Percentiles rank a stretch among this genome's conserved stretches.
Conservation (phyloP, 2,888 invertebrate species). For the Boloria selene region DNA sequence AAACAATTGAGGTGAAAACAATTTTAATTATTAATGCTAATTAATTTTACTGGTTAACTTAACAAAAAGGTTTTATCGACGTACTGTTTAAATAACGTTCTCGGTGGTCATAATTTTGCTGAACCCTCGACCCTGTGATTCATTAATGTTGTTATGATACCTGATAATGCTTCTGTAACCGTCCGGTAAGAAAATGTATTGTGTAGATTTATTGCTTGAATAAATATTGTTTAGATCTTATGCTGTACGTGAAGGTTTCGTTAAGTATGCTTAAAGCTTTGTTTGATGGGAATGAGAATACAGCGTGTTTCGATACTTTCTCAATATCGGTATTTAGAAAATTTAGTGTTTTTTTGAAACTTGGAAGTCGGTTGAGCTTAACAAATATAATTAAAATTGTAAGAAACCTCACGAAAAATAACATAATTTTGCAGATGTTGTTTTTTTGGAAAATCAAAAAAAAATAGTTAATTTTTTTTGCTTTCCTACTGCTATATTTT, state of each 20-base stretch:
- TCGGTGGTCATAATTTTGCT: conserved; percentile 51
- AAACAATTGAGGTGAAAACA: conserved; percentile 3
- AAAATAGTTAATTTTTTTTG: too few relatives aligned
- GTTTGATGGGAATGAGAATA: too few relatives aligned
- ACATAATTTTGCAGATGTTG: too few relatives aligned
- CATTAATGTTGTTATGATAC: conserved; percentile 53
- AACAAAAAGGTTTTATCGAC: conserved; percentile 36
- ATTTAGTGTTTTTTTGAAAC: too few relatives aligned
- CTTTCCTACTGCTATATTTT: too few relatives aligned
- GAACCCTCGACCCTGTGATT: conserved; percentile 48
- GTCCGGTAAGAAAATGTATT: conserved; percentile 32
- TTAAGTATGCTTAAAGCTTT: too few relatives aligned
- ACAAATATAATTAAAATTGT: too few relatives aligned
- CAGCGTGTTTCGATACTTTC: too few relatives aligned
- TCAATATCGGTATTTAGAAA: too few relatives aligned
- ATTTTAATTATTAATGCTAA: conserved; percentile 30
- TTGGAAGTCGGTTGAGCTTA: too few relatives aligned
- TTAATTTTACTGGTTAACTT: conserved; percentile 31
- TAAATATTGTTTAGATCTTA: neutral
- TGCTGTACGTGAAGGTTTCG: neutral
- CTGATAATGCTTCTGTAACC: conserved; percentile 45
- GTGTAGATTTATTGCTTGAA: conserved; percentile 6
- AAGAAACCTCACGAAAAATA: too few relatives aligned
- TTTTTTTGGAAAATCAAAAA: too few relatives aligned
- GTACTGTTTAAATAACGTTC: conserved; percentile 17